A percentile compares a stretch with the other conserved stretches of the same genome.
Evolutionary conservation across 30 jellyfish, hydroid and myxozoan genomes (phyloP).

Genomic region (Clytia hemisphaerica): DNA sequence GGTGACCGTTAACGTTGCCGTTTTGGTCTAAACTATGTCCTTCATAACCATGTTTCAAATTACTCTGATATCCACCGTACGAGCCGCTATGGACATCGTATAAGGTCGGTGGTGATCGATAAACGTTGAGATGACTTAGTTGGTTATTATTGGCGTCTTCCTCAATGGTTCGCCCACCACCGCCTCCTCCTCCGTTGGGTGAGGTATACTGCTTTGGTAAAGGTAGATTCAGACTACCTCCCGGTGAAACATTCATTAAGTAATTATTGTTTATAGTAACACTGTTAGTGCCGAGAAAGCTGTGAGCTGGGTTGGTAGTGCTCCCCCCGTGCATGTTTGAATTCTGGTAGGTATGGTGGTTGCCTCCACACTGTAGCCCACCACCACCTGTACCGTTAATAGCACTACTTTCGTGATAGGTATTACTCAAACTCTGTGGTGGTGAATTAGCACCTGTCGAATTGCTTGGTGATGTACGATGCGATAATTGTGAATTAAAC

Average conservation of each 20-base stretch:
- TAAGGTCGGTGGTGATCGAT: constrained; percentile 46
- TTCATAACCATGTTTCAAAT: constrained; percentile 50
- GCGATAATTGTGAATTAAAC: constrained; percentile 44
- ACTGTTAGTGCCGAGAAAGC: constrained; percentile 61
- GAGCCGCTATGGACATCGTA: constrained; percentile 22
- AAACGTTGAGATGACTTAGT: constrained; percentile 52
- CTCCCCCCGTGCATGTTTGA: constrained; percentile 55
- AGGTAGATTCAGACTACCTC: constrained; percentile 78
- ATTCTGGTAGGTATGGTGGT: constrained; percentile 36
- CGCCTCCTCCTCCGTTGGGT: constrained; percentile 65
- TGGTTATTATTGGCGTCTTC: constrained; percentile 57
- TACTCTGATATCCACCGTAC: constrained; percentile 46
- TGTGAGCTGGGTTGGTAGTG: constrained; percentile 54
- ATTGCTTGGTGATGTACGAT: constrained; percentile 23
- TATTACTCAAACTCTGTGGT: constrained; percentile 45
- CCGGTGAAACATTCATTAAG: constrained; percentile 67
- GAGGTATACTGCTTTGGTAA: too few relatives aligned
- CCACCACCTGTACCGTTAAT: constrained; percentile 26
- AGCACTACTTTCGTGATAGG: constrained; percentile 37
- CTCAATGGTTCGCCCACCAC: constrained; percentile 52
- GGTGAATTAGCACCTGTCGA: constrained; percentile 61
- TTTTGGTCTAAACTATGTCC: constrained; percentile 62
- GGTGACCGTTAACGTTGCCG: constrained; percentile 83
- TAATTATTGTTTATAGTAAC: constrained; percentile 77
- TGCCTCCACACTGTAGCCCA: constrained; percentile 11